Evolutionary conservation across 2,888 invertebrate species (phyloP), one percentile per base, ranked within the genome.

Genomic region (Dryocosmus kuriphilus): DNA sequence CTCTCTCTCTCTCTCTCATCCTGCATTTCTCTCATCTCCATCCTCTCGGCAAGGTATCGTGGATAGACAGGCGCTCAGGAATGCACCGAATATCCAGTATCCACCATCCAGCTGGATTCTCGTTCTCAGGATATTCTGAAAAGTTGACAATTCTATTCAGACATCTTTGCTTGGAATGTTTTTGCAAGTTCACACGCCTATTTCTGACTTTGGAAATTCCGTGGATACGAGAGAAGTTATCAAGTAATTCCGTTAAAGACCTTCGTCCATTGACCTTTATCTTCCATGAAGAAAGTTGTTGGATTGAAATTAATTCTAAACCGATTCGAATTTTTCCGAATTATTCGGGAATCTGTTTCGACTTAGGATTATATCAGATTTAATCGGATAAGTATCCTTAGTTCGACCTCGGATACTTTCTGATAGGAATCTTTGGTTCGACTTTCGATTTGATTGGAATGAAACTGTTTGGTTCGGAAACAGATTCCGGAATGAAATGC

Each of bases 1-100:
- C 41, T 71, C 51, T 57, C 9, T 74, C 30, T 77, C 63, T 38
- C 46, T 62, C 75, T 77, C 77, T 55, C 35, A 71, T 60, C 73
- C 9, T 63, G n/a, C 11, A 35, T 63, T 74, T 73, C 62, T 75
- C 63, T n/a, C 38, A 55, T 55, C 55, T 55, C 22, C 22, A 55
- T 55, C 41, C 55, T 14, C 38, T 32, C 8, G 16, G 41, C 65
- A 16, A 60, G 62, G 51, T 71, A 65, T 80, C 73, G 84, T 82
- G 82, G 82, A 83, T 83, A 81, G 83, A 83, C 83, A 81, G 81
- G 80, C 81, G 74, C 83, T 76, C 79, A 82, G 85, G 83, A 86
- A 88, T 88, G 85, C 84, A 85, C 79, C 77, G 74, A 77, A 78
- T 63, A 78, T 60, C 77, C 77, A 76, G 75, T 75, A 78, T 60